phyloP scores from a whole-genome alignment of 2,113 vertebrate species.

The Psilopogon haemacephalus region DNA sequence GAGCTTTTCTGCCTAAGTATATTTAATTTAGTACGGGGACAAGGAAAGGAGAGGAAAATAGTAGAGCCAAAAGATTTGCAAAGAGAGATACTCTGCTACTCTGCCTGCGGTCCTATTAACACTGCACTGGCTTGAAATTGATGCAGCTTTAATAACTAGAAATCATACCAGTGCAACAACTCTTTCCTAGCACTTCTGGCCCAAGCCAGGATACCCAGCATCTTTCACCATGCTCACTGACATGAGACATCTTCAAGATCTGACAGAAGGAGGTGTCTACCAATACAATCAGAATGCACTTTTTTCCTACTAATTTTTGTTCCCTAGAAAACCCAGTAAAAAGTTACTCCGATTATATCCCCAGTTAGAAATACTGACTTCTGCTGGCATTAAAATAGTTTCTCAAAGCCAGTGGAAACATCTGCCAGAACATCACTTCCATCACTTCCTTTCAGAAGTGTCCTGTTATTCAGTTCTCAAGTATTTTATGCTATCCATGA shows the following conservation, averaged over 20 bases:
- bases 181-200: not conserved
- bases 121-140: not conserved
- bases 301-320: not conserved
- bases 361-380: not conserved
- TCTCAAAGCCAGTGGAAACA: conserved; percentile 6
- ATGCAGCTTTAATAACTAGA: not conserved
- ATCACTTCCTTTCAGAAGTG: conserved; percentile 27
- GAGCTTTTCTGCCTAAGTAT: not conserved
- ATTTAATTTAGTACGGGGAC: not conserved
- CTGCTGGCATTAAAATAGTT: conserved; percentile 5
- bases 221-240: not conserved
- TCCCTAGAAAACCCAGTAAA: not conserved
- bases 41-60: not conserved
- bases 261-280: not conserved
- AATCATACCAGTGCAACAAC: not conserved
- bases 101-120: not conserved
- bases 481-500: not conserved
- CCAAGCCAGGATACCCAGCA: not conserved
- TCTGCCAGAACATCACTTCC: conserved; percentile 15
- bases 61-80: not conserved
- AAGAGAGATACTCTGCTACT: not conserved
- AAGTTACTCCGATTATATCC: not conserved
- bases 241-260: not conserved
- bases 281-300: not conserved
- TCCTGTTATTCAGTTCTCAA: conserved; percentile 18